Conservation (phyloP, 2,797 vertebrate genomes). For the Sebastes hopkinsi region DNA sequence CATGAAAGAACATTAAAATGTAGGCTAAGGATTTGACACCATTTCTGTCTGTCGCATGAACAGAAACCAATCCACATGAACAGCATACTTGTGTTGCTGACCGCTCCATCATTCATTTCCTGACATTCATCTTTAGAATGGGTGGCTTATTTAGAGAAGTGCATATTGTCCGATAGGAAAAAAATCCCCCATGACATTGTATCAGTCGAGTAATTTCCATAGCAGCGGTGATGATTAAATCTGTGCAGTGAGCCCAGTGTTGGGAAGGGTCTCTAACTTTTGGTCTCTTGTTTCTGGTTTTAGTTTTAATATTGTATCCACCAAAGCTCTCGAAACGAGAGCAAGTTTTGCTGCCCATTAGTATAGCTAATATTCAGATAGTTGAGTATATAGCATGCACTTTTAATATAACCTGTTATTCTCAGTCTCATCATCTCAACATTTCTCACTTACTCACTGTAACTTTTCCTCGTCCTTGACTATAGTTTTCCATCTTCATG, state of each 20-base stretch:
- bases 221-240: background rate
- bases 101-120: slow-evolving; percentile 20
- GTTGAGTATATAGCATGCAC: background rate
- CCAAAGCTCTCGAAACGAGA: background rate
- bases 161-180: slow-evolving; percentile 9
- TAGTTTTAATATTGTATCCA: background rate
- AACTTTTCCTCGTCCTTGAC: too few relatives aligned
- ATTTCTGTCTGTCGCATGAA: slow-evolving; percentile 58
- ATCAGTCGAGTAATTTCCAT: background rate
- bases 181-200: background rate
- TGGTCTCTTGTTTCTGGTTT: background rate
- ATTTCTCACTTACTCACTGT: background rate
- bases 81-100: slow-evolving; percentile 25
- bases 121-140: background rate
- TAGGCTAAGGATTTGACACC: slow-evolving; percentile 65
- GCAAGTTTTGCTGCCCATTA: background rate
- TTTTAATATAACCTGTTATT: background rate
- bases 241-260: background rate
- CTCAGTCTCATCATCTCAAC: background rate
- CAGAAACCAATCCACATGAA: slow-evolving; percentile 58
- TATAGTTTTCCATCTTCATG: too few relatives aligned
- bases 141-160: slow-evolving; percentile 38
- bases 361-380: background rate
- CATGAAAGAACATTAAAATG: slow-evolving; percentile 77
- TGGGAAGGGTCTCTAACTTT: background rate